Conservation (phyloP, 2,113 vertebrate genomes). For the Cyprinus carpio region DNA sequence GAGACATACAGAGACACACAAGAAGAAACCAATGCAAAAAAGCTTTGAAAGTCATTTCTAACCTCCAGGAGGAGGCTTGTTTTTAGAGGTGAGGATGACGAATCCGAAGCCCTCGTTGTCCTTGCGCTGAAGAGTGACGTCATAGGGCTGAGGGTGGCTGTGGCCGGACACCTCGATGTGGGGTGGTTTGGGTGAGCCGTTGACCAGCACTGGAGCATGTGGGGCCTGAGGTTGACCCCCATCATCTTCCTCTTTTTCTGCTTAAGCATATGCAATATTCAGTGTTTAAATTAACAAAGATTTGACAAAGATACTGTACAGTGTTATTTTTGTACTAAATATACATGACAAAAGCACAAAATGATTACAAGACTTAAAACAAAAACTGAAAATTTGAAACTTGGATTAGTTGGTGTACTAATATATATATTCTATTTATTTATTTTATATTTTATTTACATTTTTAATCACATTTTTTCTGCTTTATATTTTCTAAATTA, state of each 20-base stretch:
- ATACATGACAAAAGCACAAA: too few species aligned
- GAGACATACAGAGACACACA: neutral
- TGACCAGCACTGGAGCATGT: conserved; percentile 63
- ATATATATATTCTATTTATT: too few species aligned
- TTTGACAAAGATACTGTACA: neutral
- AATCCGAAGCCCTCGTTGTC: conserved; percentile 97
- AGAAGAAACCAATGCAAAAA: neutral
- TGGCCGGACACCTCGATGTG: conserved; percentile 63
- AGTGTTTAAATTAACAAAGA: neutral
- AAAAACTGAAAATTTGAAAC: too few species aligned
- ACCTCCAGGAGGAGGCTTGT: conserved; percentile 94
- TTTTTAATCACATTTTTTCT: neutral
- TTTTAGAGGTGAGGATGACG: conserved; percentile 97
- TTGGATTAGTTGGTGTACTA: too few species aligned
- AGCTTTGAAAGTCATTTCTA: conserved; percentile 54
- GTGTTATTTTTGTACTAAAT: neutral
- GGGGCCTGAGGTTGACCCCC: conserved; percentile 54
- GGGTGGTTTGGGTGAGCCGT: conserved; percentile 77
- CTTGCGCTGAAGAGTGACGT: conserved; percentile 87
- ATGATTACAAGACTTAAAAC: too few species aligned
- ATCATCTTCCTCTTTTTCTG: conserved; percentile 68
- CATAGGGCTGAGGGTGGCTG: conserved; percentile 78
- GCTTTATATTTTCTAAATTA: too few species aligned
- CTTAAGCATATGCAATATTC: neutral
- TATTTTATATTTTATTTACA: too few species aligned